Base-by-base conservation (phyloP, 2,113 vertebrate genomes). In the Salminus brasiliensis region DNA sequence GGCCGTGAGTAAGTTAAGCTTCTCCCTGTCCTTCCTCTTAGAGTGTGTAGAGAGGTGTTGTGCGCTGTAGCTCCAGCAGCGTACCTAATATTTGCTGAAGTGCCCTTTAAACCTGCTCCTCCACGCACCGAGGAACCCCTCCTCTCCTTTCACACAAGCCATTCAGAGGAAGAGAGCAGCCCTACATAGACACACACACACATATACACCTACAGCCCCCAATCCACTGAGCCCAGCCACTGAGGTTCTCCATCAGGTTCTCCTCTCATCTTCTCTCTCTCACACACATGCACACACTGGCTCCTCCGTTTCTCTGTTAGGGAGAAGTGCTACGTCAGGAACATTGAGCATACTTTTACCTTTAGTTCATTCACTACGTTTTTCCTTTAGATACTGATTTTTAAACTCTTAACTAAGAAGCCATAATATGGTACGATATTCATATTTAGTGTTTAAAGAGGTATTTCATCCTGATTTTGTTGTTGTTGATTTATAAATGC, bases 21-120 rank as follows among this genome's bases (percentile, higher is more conserved):
- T 39, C 62, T 39, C 25, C 13, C 25, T 59, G 18, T 21, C 7
- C 21, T 8, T 66, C 62, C 34, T 23, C 62, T 66, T 34, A 5
- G 21, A 32, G 11, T 18, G n/a, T 65, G 32, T 69, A 72, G 57
- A 65, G 47, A 52, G 16, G 55, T 45, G 12, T 39, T 72, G 77
- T 63, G 36, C 43, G 45, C 52, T 36, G 62, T 39, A 39, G 47
- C 43, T 30, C 8, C 47, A 55, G 52, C 8, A 8, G 29, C 69
- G 53, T 72, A 63, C 68, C 25, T 72, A 29, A 39, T 74, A 23
- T 62, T n/a, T 76, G 73, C 78, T 73, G 60, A 84, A 84, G 78
- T 84, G 82, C 69, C 82, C 82, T 84, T 84, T 84, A 76, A 83
- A 69, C 55, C 15, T 63, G 15, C 47, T 65, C 77, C 68, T 72